A percentile compares a stretch with the other conserved stretches of the same genome.
Evolutionary conservation across 2,797 vertebrate genomes (phyloP).

Genomic region (Ambastaia sidthimunki): DNA sequence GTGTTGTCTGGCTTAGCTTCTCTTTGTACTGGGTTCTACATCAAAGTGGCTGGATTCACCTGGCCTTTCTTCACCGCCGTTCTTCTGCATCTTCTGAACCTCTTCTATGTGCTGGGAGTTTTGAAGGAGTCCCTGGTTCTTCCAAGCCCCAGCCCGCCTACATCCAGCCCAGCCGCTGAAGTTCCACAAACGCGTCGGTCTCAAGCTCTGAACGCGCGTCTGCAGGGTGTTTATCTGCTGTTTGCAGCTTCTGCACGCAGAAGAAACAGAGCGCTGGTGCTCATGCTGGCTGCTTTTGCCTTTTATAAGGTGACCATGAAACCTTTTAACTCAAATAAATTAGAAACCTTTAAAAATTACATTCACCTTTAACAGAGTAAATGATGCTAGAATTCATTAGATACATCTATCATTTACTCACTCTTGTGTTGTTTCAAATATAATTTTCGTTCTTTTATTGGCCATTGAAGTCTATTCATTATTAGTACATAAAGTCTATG

Average conservation of each 20-base stretch:
- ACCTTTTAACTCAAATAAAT: too few relatives aligned
- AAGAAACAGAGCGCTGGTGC: slow-evolving; percentile 68
- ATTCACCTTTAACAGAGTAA: too few relatives aligned
- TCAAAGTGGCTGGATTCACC: slow-evolving; percentile 76
- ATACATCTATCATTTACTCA: too few relatives aligned
- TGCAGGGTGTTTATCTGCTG: slow-evolving; percentile 79
- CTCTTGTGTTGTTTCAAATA: too few relatives aligned
- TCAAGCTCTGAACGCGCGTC: slow-evolving; percentile 68
- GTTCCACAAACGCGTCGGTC: slow-evolving; percentile 17
- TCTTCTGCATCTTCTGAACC: slow-evolving; percentile 72
- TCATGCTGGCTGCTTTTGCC: slow-evolving; percentile 77
- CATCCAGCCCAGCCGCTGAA: background rate
- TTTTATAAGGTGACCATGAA: slow-evolving; percentile 68
- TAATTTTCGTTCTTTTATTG: too few relatives aligned
- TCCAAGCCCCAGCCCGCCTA: slow-evolving; percentile 36
- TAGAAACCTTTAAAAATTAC: too few relatives aligned
- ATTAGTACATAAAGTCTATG: too few relatives aligned
- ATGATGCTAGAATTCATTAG: too few relatives aligned
- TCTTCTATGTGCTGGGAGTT: slow-evolving; percentile 77
- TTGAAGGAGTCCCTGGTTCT: slow-evolving; percentile 72
- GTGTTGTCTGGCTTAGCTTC: slow-evolving; percentile 79
- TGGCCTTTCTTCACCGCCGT: slow-evolving; percentile 78
- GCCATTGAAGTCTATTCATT: too few relatives aligned
- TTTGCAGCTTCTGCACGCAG: slow-evolving; percentile 73
- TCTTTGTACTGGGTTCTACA: slow-evolving; percentile 81